phyloP scores from a whole-genome alignment of 2,797 vertebrate genomes.

The Lophotriccus pileatus region DNA sequence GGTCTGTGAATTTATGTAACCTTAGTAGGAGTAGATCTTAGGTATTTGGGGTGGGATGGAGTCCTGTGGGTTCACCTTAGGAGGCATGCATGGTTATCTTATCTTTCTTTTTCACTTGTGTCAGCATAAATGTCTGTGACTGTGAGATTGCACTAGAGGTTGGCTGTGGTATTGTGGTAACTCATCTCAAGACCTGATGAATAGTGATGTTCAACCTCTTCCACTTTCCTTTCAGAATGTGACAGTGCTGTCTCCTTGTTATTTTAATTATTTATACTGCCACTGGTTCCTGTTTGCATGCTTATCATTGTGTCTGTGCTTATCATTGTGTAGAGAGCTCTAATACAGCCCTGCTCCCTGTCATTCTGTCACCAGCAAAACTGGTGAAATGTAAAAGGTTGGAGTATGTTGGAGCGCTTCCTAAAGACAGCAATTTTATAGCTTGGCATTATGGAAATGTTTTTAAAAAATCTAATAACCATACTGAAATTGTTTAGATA shows the following conservation, averaged over 20 bases:
- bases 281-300: not conserved
- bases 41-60: not conserved
- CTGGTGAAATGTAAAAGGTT: not conserved
- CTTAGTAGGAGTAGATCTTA: not conserved
- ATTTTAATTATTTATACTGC: not conserved
- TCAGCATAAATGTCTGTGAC: not conserved
- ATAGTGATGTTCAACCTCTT: not conserved
- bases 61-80: not conserved
- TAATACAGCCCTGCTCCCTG: not conserved
- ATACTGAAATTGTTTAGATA: not conserved
- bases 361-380: not conserved
- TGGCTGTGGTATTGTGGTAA: not conserved
- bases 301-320: not conserved
- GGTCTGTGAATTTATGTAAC: not conserved
- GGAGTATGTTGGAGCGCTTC: not conserved
- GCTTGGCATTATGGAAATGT: not conserved
- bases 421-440: not conserved
- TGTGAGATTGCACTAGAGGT: not conserved
- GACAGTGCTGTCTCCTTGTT: not conserved
- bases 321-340: not conserved
- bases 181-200: not conserved
- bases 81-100: not conserved
- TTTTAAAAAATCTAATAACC: not conserved
- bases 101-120: not conserved
- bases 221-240: not conserved